Conservation (phyloP, 2,888 invertebrate genomes). For the Apotomis betuletana region DNA sequence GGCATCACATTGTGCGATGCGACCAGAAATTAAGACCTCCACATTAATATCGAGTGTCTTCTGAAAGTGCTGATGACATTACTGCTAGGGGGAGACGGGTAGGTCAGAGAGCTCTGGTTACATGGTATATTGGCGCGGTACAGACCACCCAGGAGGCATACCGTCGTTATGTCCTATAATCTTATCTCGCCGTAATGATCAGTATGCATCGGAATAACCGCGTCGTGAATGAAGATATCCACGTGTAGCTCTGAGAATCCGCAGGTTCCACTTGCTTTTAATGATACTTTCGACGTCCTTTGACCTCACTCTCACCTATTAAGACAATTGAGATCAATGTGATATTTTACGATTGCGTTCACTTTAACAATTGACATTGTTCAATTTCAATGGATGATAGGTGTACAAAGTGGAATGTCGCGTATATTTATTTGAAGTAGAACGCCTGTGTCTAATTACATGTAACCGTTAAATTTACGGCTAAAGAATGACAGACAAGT, state of each 20-base stretch:
- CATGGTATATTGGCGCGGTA: conserved; percentile 55
- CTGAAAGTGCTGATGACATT: conserved; percentile 22
- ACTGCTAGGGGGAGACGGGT: conserved; percentile 42
- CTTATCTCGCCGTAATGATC: conserved; percentile 72
- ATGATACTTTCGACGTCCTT: conserved; percentile 38
- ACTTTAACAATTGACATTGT: conserved; percentile 13
- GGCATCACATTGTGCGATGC: conserved; percentile 50
- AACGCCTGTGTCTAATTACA: conserved; percentile 28
- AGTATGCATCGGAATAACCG: conserved; percentile 54
- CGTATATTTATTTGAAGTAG: conserved; percentile 22
- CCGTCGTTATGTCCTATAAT: conserved; percentile 70
- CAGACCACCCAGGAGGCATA: conserved; percentile 73
- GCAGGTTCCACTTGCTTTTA: conserved; percentile 38
- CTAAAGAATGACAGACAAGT: conserved; percentile 37
- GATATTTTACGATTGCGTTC: conserved; percentile 23
- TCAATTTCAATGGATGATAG: not conserved
- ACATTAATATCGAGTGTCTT: conserved; percentile 36
- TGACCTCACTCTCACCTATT: conserved; percentile 27
- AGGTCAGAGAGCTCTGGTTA: conserved; percentile 63
- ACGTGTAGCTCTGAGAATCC: conserved; percentile 32
- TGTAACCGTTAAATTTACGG: conserved; percentile 36
- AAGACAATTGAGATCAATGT: conserved; percentile 29
- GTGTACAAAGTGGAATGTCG: conserved; percentile 7
- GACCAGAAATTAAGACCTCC: conserved; percentile 56
- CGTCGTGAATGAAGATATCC: conserved; percentile 39